A percentile compares a stretch with the other conserved stretches of the same genome.
phyloP scores from a whole-genome alignment of 2,797 vertebrate species.

The Melanotaenia parkinsoni region DNA sequence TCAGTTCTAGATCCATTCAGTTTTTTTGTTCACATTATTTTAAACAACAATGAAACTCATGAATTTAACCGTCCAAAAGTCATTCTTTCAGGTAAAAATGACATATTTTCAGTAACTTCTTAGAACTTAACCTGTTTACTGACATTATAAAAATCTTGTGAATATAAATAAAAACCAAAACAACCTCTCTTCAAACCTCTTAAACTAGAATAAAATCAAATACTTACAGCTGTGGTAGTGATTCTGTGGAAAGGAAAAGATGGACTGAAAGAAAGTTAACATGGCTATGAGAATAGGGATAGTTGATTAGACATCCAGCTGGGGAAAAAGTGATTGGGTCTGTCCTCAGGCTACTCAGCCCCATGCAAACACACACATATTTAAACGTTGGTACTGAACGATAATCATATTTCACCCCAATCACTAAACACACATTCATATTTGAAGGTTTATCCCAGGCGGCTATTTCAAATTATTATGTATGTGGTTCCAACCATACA shows the following conservation, averaged over 20 bases:
- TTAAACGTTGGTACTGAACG: slow-evolving; percentile 21
- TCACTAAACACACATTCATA: slow-evolving; percentile 74
- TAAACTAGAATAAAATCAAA: slow-evolving; percentile 29
- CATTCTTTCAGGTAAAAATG: neutral
- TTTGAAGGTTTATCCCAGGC: slow-evolving; percentile 76
- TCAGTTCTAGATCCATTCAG: neutral
- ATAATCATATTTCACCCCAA: slow-evolving; percentile 68
- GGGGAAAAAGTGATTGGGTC: slow-evolving; percentile 42
- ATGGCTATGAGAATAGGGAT: slow-evolving; percentile 15
- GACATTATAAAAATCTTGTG: slow-evolving; percentile 3
- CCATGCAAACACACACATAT: slow-evolving; percentile 21
- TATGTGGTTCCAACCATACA: slow-evolving; percentile 71
- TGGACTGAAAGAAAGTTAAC: slow-evolving; percentile 21
- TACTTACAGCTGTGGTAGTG: slow-evolving; percentile 9
- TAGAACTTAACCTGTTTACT: neutral
- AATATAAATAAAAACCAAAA: slow-evolving; percentile 30
- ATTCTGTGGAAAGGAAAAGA: slow-evolving; percentile 11
- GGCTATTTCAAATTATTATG: slow-evolving; percentile 75
- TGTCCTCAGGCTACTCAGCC: slow-evolving; percentile 57
- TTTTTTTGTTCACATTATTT: neutral
- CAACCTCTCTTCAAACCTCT: slow-evolving; percentile 2
- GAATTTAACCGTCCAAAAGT: neutral
- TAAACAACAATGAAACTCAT: slow-evolving; percentile 2
- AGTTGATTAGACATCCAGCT: slow-evolving; percentile 38
- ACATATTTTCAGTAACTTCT: slow-evolving; percentile 2